phyloP scores from a whole-genome alignment of 2,113 vertebrate genomes.

The Takifugu flavidus region DNA sequence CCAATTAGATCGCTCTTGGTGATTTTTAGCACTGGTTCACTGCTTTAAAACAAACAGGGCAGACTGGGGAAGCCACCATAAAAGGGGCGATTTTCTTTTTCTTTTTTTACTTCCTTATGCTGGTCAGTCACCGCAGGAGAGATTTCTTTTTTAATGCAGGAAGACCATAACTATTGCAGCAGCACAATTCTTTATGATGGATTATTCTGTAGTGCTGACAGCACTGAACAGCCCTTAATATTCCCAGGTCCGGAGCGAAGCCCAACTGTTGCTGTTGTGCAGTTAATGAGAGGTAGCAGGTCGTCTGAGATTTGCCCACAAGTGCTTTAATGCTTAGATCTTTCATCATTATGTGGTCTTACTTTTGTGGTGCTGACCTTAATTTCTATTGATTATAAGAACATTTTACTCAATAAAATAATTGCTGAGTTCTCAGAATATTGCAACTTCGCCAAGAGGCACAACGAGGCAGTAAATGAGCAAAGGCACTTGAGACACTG shows the following conservation, averaged over 20 bases:
- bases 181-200: constrained; percentile 16
- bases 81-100: no score
- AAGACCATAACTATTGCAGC: constrained; percentile 10
- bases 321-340: background rate
- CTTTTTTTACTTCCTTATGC: constrained; percentile 5
- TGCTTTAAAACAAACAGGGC: no score
- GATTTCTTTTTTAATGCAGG: constrained; percentile 3
- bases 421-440: constrained; percentile 3
- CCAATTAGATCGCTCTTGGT: no score
- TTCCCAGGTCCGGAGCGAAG: background rate
- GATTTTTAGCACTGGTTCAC: no score
- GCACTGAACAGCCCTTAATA: constrained; percentile 17
- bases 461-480: constrained; percentile 1
- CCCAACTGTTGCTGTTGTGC: constrained; percentile 2
- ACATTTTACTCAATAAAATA: constrained; percentile 11
- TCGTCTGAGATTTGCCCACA: constrained; percentile 7
- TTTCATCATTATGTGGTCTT: background rate
- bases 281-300: constrained; percentile 10
- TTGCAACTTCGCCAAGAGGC: background rate
- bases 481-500: background rate
- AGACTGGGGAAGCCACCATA: no score
- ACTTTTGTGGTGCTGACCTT: background rate
- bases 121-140: constrained; percentile 21
- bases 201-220: constrained; percentile 20
- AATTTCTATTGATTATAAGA: background rate